Evolutionary conservation across 2,797 vertebrate genomes (phyloP).

Genomic region (Syngnathus acus): DNA sequence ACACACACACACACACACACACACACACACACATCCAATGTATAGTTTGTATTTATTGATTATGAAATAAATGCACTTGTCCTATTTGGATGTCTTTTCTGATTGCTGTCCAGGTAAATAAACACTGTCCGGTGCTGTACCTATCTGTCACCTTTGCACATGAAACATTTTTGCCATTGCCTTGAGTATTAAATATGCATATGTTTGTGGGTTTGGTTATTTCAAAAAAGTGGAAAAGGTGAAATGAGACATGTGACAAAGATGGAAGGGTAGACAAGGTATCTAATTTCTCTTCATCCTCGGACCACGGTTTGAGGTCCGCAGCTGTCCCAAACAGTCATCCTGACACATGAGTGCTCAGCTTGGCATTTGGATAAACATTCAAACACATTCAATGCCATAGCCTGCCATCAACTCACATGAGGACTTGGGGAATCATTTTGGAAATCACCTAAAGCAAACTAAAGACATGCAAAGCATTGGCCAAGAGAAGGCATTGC

Average conservation of each 20-base stretch:
- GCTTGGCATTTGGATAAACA: constrained; percentile 30
- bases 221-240: constrained; percentile 16
- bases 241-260: constrained; percentile 22
- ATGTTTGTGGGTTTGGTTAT: constrained; percentile 12
- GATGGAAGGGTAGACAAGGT: constrained; percentile 30
- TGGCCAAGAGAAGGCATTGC: constrained; percentile 7
- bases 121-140: too few relatives aligned
- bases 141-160: too few relatives aligned
- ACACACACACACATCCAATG: too few relatives aligned
- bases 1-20: too few relatives aligned
- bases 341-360: constrained; percentile 43
- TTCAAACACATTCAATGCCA: constrained; percentile 25
- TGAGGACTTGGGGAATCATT: constrained; percentile 26
- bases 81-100: too few relatives aligned
- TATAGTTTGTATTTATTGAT: too few relatives aligned
- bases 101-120: too few relatives aligned
- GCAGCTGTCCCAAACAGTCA: constrained; percentile 71
- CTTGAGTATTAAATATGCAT: not conserved
- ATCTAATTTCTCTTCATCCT: constrained; percentile 58
- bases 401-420: constrained; percentile 20
- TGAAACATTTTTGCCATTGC: not conserved
- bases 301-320: constrained; percentile 34
- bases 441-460: constrained; percentile 5
- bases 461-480: constrained; percentile 1
- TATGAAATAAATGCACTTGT: too few relatives aligned